Evolutionary conservation across 2,113 vertebrate species (phyloP).

Genomic region (Hippocampus barbouri): DNA sequence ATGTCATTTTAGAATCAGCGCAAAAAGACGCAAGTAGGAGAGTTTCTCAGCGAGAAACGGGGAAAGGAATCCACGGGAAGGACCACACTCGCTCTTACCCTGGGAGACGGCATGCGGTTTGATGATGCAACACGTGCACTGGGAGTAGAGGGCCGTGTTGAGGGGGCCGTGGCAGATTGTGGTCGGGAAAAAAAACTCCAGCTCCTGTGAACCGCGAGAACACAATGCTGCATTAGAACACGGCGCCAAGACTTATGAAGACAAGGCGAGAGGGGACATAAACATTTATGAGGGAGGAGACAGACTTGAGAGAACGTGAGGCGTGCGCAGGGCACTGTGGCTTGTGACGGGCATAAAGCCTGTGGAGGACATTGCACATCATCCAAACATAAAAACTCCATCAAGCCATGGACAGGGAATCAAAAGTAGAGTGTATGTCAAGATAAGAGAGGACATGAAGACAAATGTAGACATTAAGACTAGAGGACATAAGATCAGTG

Average conservation of each 20-base stretch:
- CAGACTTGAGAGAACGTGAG: not conserved
- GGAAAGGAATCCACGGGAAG: too few species aligned
- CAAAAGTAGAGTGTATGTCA: too few species aligned
- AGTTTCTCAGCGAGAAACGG: too few species aligned
- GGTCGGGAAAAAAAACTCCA: conserved; percentile 94
- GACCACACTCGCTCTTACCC: conserved; percentile 63
- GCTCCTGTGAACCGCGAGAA: conserved; percentile 71
- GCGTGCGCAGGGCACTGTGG: not conserved
- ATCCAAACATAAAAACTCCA: not conserved
- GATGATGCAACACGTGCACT: conserved; percentile 88
- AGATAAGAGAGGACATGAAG: too few species aligned
- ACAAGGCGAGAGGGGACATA: not conserved
- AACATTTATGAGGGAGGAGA: not conserved
- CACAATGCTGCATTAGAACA: not conserved
- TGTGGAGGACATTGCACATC: not conserved
- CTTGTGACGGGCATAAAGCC: not conserved
- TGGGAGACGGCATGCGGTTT: conserved; percentile 87
- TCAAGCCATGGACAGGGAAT: too few species aligned
- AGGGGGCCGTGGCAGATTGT: conserved; percentile 80
- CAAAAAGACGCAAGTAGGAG: too few species aligned
- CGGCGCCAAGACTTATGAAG: conserved; percentile 21
- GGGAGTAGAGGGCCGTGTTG: conserved; percentile 80
- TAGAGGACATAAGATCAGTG: not conserved
- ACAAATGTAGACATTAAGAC: too few species aligned
- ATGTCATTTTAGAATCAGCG: too few species aligned